These are phyloP conservation scores for Bubalus kerabau DNA, from an alignment of 2,113 vertebrate species.

Conservation along the genomic window DNA sequence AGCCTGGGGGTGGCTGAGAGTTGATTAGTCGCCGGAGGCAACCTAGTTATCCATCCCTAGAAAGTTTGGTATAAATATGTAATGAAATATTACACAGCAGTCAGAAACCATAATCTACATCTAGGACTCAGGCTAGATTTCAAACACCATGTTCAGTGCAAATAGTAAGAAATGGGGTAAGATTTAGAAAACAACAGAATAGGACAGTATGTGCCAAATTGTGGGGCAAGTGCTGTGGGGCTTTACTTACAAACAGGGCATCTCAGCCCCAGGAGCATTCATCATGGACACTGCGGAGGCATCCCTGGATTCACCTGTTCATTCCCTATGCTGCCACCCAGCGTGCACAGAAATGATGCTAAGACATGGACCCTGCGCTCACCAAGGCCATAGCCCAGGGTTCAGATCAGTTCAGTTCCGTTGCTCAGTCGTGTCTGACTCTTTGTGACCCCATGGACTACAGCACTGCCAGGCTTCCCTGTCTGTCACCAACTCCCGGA, in stretches of 20 bases:
- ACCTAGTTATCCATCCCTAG: not conserved
- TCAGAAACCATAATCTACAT: not conserved
- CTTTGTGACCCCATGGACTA: not conserved
- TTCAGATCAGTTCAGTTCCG: not conserved
- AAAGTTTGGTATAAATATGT: not conserved
- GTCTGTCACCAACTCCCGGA: not conserved
- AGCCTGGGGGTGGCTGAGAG: not conserved
- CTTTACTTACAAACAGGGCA: not conserved
- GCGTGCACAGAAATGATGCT: not conserved
- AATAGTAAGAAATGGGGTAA: not conserved
- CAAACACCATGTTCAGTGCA: not conserved
- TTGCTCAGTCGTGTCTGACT: not conserved
- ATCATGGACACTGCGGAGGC: accelerated
- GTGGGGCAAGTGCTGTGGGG: not conserved
- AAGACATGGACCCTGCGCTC: not conserved
- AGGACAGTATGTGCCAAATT: not conserved
- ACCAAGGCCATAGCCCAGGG: not conserved
- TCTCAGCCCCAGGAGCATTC: not conserved
- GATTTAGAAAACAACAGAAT: not conserved
- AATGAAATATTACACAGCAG: not conserved
- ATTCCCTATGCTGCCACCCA: not conserved
- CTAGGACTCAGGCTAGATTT: not conserved
- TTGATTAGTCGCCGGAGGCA: not conserved
- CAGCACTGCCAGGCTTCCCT: not conserved
- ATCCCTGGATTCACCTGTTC: not conserved